Evolutionary conservation across 1,140 invertebrate species (phyloP), one percentile per base, ranked within the genome.

Genomic region (Cydia amplana): DNA sequence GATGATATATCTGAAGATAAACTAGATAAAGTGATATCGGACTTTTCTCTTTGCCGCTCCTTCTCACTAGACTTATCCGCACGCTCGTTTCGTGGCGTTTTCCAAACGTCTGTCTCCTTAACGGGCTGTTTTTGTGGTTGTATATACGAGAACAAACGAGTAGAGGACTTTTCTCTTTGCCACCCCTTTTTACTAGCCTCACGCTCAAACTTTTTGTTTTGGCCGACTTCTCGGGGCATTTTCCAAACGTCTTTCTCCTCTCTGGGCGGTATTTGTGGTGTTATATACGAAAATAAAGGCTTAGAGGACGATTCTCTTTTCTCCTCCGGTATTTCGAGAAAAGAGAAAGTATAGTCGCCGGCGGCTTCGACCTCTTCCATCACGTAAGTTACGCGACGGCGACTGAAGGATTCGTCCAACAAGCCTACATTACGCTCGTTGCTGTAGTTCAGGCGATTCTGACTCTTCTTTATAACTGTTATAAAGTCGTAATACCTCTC

Each of bases 1-100:
- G 87, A 82, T 1, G 89, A 86, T 67, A 89, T 87, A 75, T 88
- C 89, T 1, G 91, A 90, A 77, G 91, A 91, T 36, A 89, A 86
- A 32, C n/a, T n/a, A n/a, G n/a, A n/a, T n/a, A n/a, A n/a, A n/a
- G n/a, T n/a, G n/a, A n/a, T n/a, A n/a, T n/a, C n/a, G n/a, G n/a
- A n/a, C n/a, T n/a, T n/a, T n/a, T 87, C 85, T 12, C 81, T 82
- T 4, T 79, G 74, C 25, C 75, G 82, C 25, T 87, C 81, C 0
- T 72, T 74, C 60, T 74, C n/a, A n/a, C n/a, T n/a, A n/a, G n/a
- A n/a, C n/a, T n/a, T 80, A 67, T 64, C 51, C 32, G 43, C 75
- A 23, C 20, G 6, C 3, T 16, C 73, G 46, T 77, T 75, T 7
- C 78, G 80, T 2, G 85, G 83, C 12, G 84, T 86, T 75, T 89